Base-by-base conservation (phyloP, 2,797 vertebrate species). In the Sebastolobus altivelis region DNA sequence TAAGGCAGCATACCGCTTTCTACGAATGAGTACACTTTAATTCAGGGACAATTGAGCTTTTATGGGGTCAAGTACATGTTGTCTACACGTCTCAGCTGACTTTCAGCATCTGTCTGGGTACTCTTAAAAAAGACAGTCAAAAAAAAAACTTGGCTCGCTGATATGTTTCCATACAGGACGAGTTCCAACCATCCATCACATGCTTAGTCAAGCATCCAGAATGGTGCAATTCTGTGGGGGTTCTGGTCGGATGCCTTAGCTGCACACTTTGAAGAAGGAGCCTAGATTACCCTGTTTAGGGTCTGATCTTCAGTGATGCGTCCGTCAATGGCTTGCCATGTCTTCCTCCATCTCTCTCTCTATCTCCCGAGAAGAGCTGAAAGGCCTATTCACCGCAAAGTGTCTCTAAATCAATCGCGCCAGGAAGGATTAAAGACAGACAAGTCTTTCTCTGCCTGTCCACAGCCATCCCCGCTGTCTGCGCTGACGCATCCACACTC, bases 401-500 rank as follows among this genome's bases (percentile, higher is more conserved):
- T 87, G 93, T 94, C 94, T 93, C 61, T n/a, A 91, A 95, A 95
- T 94, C 94, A 93, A 93, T 95, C 52, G 52, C 22, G 33, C 74
- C 74, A 74, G 75, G 79, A 88, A 88, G 91, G 88, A 87, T 93
- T 93, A 93, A 90, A 93, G 91, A 86, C 84, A 85, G 81, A 84
- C 79, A 31, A 84, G 89, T 80, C 83, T 87, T 86, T 93, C 88
- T 90, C 71, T 87, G 89, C 80, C 79, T 85, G 91, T 79, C 89
- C 79, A 79, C 72, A 83, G 81, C 77, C 58, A 76, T 80, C 86
- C 22, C 75, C 20, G 78, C 84, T 81, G 75, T 88, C 82, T 46
- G 37, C 20, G n/a, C 80, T 78, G 87, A 89, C 81, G 79, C 82
- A 59, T 76, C 65, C 60, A 52, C 69, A 31, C 82, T 87, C 77